Conservation (phyloP, 2,888 invertebrate species). For the Melanotus villosus region DNA sequence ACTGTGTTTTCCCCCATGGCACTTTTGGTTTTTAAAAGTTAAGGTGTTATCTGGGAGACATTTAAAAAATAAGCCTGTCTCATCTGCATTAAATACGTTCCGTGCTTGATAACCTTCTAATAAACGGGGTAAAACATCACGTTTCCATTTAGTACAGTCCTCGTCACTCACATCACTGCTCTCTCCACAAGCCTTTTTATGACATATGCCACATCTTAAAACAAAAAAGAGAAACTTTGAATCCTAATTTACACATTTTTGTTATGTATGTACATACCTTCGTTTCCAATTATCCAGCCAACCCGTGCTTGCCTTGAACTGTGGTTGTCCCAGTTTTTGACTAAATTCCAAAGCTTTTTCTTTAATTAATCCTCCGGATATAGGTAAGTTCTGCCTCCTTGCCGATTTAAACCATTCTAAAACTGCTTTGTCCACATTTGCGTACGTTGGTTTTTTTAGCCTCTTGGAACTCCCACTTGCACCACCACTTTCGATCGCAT, state of each 20-base stretch:
- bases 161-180: no score
- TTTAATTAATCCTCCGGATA: slow-evolving; percentile 39
- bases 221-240: slow-evolving; percentile 4
- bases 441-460: slow-evolving; percentile 28
- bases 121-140: no score
- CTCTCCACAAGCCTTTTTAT: slow-evolving; percentile 18
- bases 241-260: no score
- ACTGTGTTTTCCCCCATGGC: background rate
- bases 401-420: no score
- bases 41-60: slow-evolving; percentile 11
- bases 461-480: slow-evolving; percentile 27
- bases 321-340: slow-evolving; percentile 35
- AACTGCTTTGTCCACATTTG: no score
- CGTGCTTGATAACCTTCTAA: no score
- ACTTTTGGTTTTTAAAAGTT: no score
- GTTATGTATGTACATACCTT: slow-evolving; percentile 5
- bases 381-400: no score
- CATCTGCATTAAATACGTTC: no score
- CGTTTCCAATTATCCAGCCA: slow-evolving; percentile 38
- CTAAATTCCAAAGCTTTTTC: slow-evolving; percentile 38
- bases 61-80: no score
- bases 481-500: slow-evolving; percentile 14
- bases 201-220: slow-evolving; percentile 7
- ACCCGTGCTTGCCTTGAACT: slow-evolving; percentile 35
- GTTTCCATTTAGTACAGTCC: no score